Evolutionary conservation across 2,113 vertebrate species (phyloP).

Genomic region (Mesoclemmys tuberculata): DNA sequence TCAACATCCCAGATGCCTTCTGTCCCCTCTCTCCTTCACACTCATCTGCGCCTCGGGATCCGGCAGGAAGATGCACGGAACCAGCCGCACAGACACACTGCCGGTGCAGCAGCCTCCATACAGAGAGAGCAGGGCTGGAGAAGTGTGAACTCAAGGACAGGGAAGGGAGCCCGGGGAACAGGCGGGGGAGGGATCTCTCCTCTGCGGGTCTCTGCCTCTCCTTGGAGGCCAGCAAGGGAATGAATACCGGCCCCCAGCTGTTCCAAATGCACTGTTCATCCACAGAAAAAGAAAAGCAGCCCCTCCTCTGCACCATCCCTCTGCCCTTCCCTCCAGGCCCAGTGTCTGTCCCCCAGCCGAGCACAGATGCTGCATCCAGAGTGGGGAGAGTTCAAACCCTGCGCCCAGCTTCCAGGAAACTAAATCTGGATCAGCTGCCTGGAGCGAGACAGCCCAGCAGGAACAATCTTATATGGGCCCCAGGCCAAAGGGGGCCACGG

Average conservation of each 20-base stretch:
- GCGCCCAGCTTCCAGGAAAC: neutral
- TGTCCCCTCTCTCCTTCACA: neutral
- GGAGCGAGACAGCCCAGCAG: neutral
- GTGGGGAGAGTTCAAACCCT: neutral
- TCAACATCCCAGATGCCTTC: neutral
- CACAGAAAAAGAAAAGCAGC: neutral
- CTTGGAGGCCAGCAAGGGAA: constrained; percentile 10
- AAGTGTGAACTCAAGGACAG: neutral
- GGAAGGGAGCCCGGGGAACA: neutral
- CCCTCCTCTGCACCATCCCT: constrained; percentile 32
- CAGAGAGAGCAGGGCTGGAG: neutral
- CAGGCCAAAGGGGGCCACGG: no score
- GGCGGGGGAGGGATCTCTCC: neutral
- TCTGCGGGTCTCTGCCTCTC: neutral
- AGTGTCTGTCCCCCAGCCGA: neutral
- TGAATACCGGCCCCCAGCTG: neutral
- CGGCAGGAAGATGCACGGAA: constrained; percentile 9
- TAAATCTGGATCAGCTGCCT: neutral
- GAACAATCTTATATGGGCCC: neutral
- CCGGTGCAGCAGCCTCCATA: neutral
- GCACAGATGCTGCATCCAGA: neutral
- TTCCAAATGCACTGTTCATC: neutral
- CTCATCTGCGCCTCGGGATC: constrained; percentile 9
- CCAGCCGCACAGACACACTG: neutral
- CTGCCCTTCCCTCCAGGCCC: neutral